phyloP scores from a whole-genome alignment of 2,113 vertebrate genomes.

The Ibidorhyncha struthersii region DNA sequence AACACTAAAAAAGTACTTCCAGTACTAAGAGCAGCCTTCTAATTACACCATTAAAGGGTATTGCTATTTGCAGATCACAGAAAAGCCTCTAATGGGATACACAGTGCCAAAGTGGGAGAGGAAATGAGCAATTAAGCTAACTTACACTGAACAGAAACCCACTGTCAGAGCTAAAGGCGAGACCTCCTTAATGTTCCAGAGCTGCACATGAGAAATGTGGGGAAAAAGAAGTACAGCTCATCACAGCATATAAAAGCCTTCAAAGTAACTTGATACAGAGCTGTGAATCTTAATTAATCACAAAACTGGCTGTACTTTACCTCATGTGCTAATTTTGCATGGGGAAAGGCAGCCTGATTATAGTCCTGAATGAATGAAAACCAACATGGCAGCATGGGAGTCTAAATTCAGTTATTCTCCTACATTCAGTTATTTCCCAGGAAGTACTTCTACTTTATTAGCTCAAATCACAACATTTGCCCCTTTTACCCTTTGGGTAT shows the following conservation, averaged over 20 bases:
- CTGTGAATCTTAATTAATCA: slow-evolving; percentile 26
- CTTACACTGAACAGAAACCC: slow-evolving; percentile 60
- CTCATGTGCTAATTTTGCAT: background rate
- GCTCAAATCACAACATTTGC: background rate
- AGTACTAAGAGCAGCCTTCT: slow-evolving; percentile 29
- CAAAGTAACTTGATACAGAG: slow-evolving; percentile 6
- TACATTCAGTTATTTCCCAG: background rate
- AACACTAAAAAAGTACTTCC: slow-evolving; percentile 23
- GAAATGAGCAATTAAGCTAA: slow-evolving; percentile 65
- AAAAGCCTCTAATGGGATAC: slow-evolving; percentile 59
- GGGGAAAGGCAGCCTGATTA: background rate
- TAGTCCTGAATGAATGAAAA: background rate
- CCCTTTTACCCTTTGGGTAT: background rate
- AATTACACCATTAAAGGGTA: slow-evolving; percentile 44
- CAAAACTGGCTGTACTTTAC: slow-evolving; percentile 13
- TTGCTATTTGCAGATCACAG: slow-evolving; percentile 56
- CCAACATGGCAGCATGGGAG: background rate
- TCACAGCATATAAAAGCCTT: background rate
- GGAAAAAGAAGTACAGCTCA: background rate
- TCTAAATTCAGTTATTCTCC: background rate
- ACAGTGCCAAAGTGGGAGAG: slow-evolving; percentile 49
- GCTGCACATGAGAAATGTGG: background rate
- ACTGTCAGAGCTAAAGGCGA: slow-evolving; percentile 19
- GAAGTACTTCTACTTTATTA: background rate
- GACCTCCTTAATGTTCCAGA: slow-evolving; percentile 23